These are phyloP conservation scores for Tetragnatha montana DNA, from an alignment of 2,888 invertebrate genomes.

Conservation along the genomic window DNA sequence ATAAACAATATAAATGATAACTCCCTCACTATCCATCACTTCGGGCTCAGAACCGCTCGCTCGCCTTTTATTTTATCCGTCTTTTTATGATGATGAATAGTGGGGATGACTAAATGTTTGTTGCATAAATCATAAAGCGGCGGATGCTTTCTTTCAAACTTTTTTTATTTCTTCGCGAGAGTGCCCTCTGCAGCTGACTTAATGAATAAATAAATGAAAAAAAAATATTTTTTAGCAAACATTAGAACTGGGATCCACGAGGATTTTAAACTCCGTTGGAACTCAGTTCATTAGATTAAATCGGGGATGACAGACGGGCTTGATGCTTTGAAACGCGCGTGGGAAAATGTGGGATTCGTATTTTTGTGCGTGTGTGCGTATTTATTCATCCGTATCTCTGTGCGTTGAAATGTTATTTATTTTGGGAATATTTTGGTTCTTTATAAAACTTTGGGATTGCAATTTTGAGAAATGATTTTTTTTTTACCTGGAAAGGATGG, in stretches of 20 bases:
- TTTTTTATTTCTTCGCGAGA: background rate
- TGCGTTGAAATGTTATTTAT: no score
- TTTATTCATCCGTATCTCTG: no score
- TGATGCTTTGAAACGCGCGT: background rate
- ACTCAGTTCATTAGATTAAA: background rate
- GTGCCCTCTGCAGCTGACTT: background rate
- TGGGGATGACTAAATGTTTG: conserved; percentile 28
- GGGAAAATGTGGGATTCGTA: background rate
- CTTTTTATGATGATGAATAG: conserved; percentile 42
- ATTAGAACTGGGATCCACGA: background rate
- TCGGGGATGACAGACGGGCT: background rate
- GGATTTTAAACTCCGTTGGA: background rate
- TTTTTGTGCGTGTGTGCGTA: no score
- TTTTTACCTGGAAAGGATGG: no score
- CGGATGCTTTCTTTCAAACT: background rate
- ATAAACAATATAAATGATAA: conserved; percentile 61
- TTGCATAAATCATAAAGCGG: conserved; percentile 27
- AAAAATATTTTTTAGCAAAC: background rate
- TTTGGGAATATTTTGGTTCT: no score
- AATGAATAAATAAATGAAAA: no score
- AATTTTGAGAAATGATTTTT: no score
- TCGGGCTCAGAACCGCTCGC: conserved; percentile 16
- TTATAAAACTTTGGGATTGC: no score
- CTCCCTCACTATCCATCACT: conserved; percentile 36
- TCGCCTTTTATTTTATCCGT: conserved; percentile 6